Base-by-base conservation (phyloP, 2,797 vertebrate genomes). In the Artibeus lituratus region DNA sequence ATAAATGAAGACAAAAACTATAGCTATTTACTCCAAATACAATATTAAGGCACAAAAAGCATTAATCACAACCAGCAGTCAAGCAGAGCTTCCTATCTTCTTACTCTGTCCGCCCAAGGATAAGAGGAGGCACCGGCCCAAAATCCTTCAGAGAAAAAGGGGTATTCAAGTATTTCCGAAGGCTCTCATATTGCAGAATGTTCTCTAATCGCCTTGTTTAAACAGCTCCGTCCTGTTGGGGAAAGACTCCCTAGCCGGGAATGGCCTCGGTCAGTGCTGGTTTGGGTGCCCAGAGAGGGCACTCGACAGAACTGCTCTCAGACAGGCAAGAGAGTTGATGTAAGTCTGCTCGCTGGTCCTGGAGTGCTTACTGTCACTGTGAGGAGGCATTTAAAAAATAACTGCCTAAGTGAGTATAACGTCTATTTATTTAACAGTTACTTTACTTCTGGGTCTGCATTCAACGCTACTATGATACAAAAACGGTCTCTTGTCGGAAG, bases 161-260 rank as follows among this genome's bases (percentile, higher is more conserved):
- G 39, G 76, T 73, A 92, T 15, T 32, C 74, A 18, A 86, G 53
- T 67, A 80, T 76, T 80, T 93, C 55, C 15, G 3, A 86, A 82
- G 55, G 62, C 35, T 69, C 44, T 82, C 32, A 10, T 32, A 35
- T 78, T 65, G 55, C 4, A 81, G 37, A 29, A 62, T 76, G 85
- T 77, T 69, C 35, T 72, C 94, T 94, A 81, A 93, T 93, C 81
- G 65, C 87, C 92, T 94, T 92, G 91, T 89, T 88, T 92, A 93
- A 96, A 92, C 83, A 89, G 90, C 42, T 76, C 93, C 86, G 74
- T 15, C 37, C 81, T 47, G 57, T 76, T 69, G 21, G 91, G 93
- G 57, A 37, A 89, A 77, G 91, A 93, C 74, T 74, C 96, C 67
- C 91, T 86, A 94, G 85, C 86, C 92, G 89, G 47, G 49, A 74